phyloP scores from a whole-genome alignment of 92 coral and sea anemone species.

The Paramuricea clavata region DNA sequence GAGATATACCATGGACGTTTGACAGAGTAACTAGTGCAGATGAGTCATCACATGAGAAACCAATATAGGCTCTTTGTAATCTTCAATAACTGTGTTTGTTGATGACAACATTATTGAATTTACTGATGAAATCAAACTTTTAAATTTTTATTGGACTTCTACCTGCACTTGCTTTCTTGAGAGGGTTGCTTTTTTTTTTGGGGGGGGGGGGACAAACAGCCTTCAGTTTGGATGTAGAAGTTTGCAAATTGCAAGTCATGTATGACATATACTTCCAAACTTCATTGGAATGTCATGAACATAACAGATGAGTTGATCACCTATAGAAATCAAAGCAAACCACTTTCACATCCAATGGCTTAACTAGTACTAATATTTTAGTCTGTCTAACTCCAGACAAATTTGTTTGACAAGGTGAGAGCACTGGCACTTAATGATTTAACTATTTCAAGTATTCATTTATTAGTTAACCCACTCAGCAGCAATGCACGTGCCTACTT shows the following conservation, averaged over 20 bases:
- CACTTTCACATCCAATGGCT: too few relatives aligned
- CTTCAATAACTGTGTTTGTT: background rate
- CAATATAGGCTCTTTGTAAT: background rate
- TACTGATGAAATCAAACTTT: background rate
- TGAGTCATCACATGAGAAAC: background rate
- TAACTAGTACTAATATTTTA: too few relatives aligned
- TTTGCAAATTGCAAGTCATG: background rate
- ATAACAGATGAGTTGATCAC: background rate
- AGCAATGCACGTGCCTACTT: too few relatives aligned
- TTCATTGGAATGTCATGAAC: background rate
- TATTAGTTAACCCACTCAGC: too few relatives aligned
- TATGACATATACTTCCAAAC: background rate
- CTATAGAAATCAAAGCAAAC: background rate
- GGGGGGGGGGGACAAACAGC: slow-evolving; percentile 1
- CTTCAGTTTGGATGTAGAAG: background rate
- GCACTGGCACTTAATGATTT: too few relatives aligned
- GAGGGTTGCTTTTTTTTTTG: background rate
- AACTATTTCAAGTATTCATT: too few relatives aligned
- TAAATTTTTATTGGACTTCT: background rate
- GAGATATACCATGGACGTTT: background rate
- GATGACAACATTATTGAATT: slow-evolving; percentile 6
- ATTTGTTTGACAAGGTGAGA: too few relatives aligned
- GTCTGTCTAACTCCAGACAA: too few relatives aligned
- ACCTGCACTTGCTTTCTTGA: background rate
- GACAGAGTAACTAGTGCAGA: background rate